Percentiles rank a stretch among this genome's conserved stretches.
These are phyloP conservation scores for roundworm (Caenorhabditis elegans) DNA, from an alignment of 1,140 invertebrate species.

Conservation along the genomic window DNA sequence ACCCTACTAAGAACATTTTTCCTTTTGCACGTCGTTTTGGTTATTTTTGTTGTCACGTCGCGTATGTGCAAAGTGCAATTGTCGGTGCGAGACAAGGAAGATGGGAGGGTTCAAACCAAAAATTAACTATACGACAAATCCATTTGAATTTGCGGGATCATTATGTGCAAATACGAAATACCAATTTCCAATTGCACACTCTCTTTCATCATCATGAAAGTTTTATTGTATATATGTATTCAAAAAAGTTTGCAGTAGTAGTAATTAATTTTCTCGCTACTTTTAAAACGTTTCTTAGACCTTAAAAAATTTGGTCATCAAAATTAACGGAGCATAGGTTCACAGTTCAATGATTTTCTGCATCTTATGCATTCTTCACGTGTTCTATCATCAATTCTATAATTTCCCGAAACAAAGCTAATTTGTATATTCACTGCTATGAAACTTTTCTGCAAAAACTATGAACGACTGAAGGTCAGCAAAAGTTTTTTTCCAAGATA, in stretches of 20 bases:
- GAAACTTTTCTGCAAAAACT: neutral
- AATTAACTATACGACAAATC: slow-evolving; percentile 5
- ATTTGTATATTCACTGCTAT: too few species aligned
- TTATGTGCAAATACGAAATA: too few species aligned
- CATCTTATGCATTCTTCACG: too few species aligned
- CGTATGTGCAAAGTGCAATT: neutral
- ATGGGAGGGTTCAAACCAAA: neutral
- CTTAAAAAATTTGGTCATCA: neutral
- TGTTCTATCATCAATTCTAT: neutral
- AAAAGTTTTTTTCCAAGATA: too few species aligned
- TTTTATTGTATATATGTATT: too few species aligned
- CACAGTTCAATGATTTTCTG: neutral
- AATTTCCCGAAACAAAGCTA: neutral
- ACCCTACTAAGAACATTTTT: neutral
- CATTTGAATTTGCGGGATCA: neutral
- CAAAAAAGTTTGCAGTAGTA: too few species aligned
- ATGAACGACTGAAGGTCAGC: neutral
- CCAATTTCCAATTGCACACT: too few species aligned
- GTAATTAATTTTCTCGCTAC: too few species aligned
- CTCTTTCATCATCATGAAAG: too few species aligned
- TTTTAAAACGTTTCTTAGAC: too few species aligned
- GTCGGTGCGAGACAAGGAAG: neutral
- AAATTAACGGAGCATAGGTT: too few species aligned
- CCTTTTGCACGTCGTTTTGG: slow-evolving; percentile 17
- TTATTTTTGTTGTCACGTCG: neutral